Conservation (phyloP, 2,797 vertebrate species). For the Sparidentex hasta region DNA sequence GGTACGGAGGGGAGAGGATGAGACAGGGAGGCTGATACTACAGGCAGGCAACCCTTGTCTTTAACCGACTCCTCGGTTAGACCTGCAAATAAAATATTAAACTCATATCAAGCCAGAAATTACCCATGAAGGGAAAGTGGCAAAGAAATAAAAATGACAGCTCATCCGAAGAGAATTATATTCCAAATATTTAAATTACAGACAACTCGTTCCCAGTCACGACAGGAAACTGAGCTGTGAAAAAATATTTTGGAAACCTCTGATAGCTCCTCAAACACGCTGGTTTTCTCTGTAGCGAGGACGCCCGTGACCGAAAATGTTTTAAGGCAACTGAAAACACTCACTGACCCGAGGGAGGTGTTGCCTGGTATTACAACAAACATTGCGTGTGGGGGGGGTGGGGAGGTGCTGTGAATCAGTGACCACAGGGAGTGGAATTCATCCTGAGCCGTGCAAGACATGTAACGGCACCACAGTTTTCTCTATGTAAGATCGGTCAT, state of each 20-base stretch:
- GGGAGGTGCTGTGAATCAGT: constrained; percentile 21
- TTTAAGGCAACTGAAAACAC: constrained; percentile 24
- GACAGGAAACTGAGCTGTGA: constrained; percentile 6
- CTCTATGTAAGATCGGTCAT: constrained; percentile 10
- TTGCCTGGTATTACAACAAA: constrained; percentile 19
- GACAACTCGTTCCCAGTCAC: neutral
- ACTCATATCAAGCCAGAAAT: constrained; percentile 9
- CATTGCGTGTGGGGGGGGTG: constrained; percentile 4
- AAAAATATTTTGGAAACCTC: constrained; percentile 21
- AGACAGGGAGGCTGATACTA: constrained; percentile 28
- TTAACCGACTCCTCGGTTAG: constrained; percentile 12
- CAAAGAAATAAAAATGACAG: neutral
- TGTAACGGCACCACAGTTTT: neutral
- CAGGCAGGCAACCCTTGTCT: constrained; percentile 1
- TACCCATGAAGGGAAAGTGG: neutral
- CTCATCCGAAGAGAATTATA: constrained; percentile 14
- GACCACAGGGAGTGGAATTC: constrained; percentile 11
- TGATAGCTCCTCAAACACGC: constrained; percentile 19
- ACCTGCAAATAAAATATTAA: constrained; percentile 18
- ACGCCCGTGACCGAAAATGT: constrained; percentile 18
- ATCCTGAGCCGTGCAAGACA: neutral
- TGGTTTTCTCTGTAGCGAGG: neutral
- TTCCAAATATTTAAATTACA: constrained; percentile 1
- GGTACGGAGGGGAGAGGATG: constrained; percentile 30
- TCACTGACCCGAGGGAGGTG: constrained; percentile 23